phyloP scores from a whole-genome alignment of 2,888 invertebrate species.

The Machimus atricapillus region DNA sequence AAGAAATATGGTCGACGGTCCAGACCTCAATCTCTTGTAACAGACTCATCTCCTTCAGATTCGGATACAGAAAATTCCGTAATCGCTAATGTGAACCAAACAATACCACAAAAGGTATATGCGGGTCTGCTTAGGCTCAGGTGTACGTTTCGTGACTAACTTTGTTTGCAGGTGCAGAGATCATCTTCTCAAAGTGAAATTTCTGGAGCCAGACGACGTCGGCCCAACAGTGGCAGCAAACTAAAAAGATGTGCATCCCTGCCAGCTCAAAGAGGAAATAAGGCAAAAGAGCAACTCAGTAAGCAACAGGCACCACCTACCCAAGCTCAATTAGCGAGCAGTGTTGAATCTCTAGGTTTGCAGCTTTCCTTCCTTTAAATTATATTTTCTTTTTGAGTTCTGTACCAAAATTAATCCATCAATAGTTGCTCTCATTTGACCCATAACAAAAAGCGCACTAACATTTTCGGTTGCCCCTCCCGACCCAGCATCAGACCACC shows the following conservation, averaged over 20 bases:
- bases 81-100: constrained; percentile 48
- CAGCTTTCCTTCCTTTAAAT: constrained; percentile 11
- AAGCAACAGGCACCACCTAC: constrained; percentile 51
- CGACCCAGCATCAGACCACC: background rate
- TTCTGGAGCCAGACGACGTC: constrained; percentile 63
- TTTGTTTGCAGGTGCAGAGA: constrained; percentile 62
- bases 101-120: constrained; percentile 49
- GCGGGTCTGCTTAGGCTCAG: constrained; percentile 21
- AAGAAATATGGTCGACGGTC: constrained; percentile 80
- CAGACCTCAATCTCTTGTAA: constrained; percentile 65
- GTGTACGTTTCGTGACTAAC: background rate
- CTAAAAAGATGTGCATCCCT: constrained; percentile 67
- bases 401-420: constrained; percentile 1
- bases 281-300: constrained; percentile 45
- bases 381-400: constrained; percentile 1
- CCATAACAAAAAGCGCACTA: background rate
- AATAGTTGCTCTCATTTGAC: constrained; percentile 31
- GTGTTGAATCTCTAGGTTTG: constrained; percentile 61
- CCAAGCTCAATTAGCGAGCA: constrained; percentile 56
- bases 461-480: background rate
- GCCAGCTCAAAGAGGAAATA: constrained; percentile 59
- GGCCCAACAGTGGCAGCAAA: constrained; percentile 60
- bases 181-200: constrained; percentile 67
- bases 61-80: constrained; percentile 57
- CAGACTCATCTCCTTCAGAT: constrained; percentile 58